phyloP scores from a whole-genome alignment of 2,113 vertebrate species.

The Mirounga angustirostris region DNA sequence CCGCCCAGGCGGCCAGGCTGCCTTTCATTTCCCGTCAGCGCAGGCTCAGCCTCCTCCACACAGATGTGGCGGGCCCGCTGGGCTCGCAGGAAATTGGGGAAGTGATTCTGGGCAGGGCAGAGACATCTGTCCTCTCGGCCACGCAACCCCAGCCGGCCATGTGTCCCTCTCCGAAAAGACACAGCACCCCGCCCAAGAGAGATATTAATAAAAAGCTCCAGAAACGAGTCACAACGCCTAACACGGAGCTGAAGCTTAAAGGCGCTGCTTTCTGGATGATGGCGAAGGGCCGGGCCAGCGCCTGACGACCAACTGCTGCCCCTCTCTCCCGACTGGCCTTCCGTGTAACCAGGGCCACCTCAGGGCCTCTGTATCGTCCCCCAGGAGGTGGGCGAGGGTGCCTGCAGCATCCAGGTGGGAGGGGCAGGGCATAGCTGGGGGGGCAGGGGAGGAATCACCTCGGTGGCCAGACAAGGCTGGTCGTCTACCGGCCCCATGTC shows the following conservation, averaged over 20 bases:
- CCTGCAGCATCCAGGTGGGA: neutral
- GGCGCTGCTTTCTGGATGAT: neutral
- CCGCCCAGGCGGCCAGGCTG: neutral
- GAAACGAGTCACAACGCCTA: neutral
- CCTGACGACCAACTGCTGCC: fast-evolving
- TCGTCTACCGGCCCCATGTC: fast-evolving
- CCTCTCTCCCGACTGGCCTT: neutral
- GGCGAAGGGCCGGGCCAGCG: fast-evolving
- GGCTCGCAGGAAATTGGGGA: slow-evolving; percentile 75
- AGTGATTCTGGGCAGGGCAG: slow-evolving; percentile 80
- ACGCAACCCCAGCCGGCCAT: neutral
- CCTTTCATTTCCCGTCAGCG: slow-evolving; percentile 73
- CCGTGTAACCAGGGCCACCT: neutral
- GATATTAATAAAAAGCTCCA: slow-evolving; percentile 56
- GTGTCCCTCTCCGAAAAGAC: neutral
- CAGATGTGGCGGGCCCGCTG: neutral
- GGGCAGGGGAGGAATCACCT: too few relatives aligned
- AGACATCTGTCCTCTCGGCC: slow-evolving; percentile 61
- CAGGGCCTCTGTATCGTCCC: neutral
- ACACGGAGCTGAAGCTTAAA: fast-evolving
- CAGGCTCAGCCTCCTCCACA: neutral
- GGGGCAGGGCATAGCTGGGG: neutral
- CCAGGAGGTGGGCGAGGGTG: neutral
- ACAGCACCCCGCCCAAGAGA: neutral
- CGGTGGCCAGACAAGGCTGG: neutral